Conservation (phyloP, 2,797 vertebrate genomes). For the Crenichthys baileyi region DNA sequence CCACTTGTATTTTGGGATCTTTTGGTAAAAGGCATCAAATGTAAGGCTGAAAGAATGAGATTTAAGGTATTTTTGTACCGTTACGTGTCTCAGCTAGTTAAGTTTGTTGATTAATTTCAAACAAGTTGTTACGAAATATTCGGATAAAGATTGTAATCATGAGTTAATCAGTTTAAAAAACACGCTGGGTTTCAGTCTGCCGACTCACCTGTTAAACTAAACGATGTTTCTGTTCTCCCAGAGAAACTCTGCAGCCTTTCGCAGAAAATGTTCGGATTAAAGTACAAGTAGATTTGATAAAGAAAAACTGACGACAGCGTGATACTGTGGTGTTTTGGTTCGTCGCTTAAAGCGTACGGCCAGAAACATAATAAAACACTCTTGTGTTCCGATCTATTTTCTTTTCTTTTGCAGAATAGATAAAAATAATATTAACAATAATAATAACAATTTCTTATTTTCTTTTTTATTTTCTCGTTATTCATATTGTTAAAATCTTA, state of each 20-base stretch:
- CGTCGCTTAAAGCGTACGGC: conserved; percentile 20
- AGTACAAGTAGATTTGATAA: not conserved
- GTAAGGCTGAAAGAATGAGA: not conserved
- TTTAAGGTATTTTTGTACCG: not conserved
- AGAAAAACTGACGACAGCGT: not conserved
- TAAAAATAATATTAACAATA: no score
- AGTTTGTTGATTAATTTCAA: not conserved
- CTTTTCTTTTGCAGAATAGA: not conserved
- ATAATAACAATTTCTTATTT: no score
- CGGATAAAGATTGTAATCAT: not conserved
- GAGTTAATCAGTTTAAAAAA: not conserved
- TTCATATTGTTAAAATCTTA: no score
- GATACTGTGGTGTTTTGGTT: conserved; percentile 12
- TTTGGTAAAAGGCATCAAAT: not conserved
- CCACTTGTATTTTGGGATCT: not conserved
- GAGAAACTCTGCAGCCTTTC: not conserved
- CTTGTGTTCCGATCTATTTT: not conserved
- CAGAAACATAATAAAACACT: conserved; percentile 9
- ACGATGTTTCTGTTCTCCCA: not conserved
- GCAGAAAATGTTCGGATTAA: not conserved
- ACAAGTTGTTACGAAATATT: not conserved
- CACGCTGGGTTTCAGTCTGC: no score
- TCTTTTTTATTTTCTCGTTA: no score
- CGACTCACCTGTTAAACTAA: not conserved
- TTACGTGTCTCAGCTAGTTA: not conserved